Evolutionary conservation across 2,113 vertebrate genomes (phyloP).

Genomic region (Lethenteron reissneri): DNA sequence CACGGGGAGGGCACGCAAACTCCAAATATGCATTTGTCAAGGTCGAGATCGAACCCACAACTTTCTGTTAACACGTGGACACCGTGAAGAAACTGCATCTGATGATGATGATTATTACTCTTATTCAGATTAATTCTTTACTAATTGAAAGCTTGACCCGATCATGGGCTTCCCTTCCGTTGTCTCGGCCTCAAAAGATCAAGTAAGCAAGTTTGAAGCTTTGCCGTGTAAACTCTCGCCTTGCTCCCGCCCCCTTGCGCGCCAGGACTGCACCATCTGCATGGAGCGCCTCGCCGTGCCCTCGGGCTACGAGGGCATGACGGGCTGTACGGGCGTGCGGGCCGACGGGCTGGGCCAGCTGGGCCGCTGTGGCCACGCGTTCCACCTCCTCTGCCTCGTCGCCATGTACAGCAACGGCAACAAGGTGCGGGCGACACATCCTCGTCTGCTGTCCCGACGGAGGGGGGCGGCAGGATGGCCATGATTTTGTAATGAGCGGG

Average conservation of each 20-base stretch:
- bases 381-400: conserved; percentile 70
- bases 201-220: too few relatives aligned
- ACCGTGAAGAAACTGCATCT: too few relatives aligned
- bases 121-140: too few relatives aligned
- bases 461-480: background rate
- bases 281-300: conserved; percentile 62
- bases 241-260: conserved; percentile 7
- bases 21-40: too few relatives aligned
- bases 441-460: background rate
- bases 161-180: too few relatives aligned
- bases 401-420: conserved; percentile 94
- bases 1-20: too few relatives aligned
- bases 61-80: too few relatives aligned
- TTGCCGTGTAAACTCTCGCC: background rate
- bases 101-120: too few relatives aligned
- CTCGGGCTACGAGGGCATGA: conserved; percentile 63
- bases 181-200: too few relatives aligned
- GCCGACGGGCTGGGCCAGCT: conserved; percentile 57
- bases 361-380: conserved; percentile 51
- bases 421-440: conserved; percentile 25
- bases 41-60: too few relatives aligned
- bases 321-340: conserved; percentile 26
- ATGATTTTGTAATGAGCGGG: too few relatives aligned
- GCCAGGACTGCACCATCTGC: conserved; percentile 66
- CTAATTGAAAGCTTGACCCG: too few relatives aligned